Base-by-base conservation (phyloP, 2,797 vertebrate genomes). In the Numenius phaeopus region DNA sequence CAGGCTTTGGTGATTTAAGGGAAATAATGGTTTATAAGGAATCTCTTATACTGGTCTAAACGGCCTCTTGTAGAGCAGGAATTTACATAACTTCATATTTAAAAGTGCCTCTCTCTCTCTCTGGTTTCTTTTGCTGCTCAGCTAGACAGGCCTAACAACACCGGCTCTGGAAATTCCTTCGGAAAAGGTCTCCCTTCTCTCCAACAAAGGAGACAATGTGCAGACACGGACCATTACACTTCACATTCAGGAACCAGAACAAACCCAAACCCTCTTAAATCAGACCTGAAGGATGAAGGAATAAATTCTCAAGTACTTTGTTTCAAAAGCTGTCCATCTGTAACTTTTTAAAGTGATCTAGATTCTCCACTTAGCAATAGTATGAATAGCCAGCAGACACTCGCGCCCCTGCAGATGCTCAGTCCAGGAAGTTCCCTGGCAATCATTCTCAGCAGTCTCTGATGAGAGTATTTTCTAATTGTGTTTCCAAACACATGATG, bases 381-480 rank as follows among this genome's bases (percentile, higher is more conserved):
- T 4, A 13, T 40, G 50, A 80, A 55, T 0, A 80, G 34, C 50
- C 62, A 70, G 58, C 52, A 84, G 40, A 54, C 46, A 49, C 19
- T 14, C 1, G 0, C 4, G 0, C 21, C n/a, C 14, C 34, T 66
- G 52, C 40, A 70, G 39, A 70, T 1, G 9, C 19, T 50, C 37
- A 30, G 24, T 24, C 32, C 61, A 40, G 42, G n/a, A 76, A 71
- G 42, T 14, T 61, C 29, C 19, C 42, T 72, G 66, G 58, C 58
- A 55, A 50, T 55, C 26, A 34, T 0, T 5, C 16, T 85, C 42
- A 37, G 29, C 22, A 57, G 58, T 34, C 58, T 62, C 46, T 34
- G 39, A 66, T 1, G 2, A 59, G 62, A 65, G 9, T 80, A 65
- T 81, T 84, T 85, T 88, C 58, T 54, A 55, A 62, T 2, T 34